Base-by-base conservation (phyloP, 2,888 invertebrate genomes). In the Gerris lacustris region DNA sequence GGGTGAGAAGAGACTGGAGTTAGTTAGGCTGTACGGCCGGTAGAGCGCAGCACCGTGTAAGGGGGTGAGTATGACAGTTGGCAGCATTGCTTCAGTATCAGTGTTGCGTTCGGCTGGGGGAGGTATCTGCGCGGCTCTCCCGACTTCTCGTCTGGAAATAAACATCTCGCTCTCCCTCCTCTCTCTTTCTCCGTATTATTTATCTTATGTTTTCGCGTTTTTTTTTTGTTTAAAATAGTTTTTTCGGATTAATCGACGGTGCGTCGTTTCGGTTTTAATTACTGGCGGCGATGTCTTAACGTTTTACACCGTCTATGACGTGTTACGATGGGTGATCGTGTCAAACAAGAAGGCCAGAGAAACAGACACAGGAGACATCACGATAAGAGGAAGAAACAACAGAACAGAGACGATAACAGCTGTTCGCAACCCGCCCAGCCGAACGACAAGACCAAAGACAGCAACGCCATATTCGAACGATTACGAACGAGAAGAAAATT, bases 401-500 rank as follows among this genome's bases (percentile, higher is more conserved):
- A 31, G 31, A 55, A 55, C 15, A 5, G 15, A 55, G 55, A 55
- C 15, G 55, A 55, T 15, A 55, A 55, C 55, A 55, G 55, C 55
- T 9, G 9, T 11, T 2, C 55, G 11, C 15, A 9, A 15, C 55
- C 9, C 15, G 15, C 55, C 55, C 55, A 5, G 55, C 9, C 55
- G 9, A 55, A 55, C 11, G 55, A 55, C 15, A 55, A 55, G 55
- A 55, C 55, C 15, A 55, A 55, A 15, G 55, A 55, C 15, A 55
- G 11, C 55, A 55, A 55, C 55, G 55, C 55, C 9, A 55, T 55
- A 55, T 55, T 55, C 64, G 64, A 64, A 64, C 64, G 64, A 64
- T n/a, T 31, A 64, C 64, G 64, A 64, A 64, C 11, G n/a, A 64
- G 64, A 64, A 9, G 64, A 64, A 64, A 64, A 64, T 18, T 64